Percentiles rank a stretch among this genome's conserved stretches.
Conservation (phyloP, 2,797 vertebrate species). For the Apogon talboti region DNA sequence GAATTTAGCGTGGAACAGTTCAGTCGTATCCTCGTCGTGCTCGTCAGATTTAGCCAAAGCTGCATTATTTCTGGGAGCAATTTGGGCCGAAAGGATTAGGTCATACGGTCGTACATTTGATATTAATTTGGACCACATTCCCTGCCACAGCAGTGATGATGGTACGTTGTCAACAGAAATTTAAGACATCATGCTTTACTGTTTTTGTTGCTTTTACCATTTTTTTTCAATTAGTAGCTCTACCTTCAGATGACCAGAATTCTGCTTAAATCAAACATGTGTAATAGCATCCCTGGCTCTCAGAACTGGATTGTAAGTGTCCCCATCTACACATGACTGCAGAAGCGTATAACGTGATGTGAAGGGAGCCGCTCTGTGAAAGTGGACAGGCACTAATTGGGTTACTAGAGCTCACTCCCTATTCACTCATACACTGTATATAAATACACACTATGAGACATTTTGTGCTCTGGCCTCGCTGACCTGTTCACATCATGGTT, state of each 20-base stretch:
- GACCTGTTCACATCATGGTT: conserved; percentile 78
- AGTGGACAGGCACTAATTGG: conserved; percentile 71
- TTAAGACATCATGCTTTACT: neutral
- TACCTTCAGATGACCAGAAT: neutral
- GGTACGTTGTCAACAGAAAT: conserved; percentile 20
- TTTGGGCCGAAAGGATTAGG: conserved; percentile 24
- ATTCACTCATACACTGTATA: conserved; percentile 60
- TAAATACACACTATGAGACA: conserved; percentile 74
- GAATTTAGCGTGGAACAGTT: conserved; percentile 25
- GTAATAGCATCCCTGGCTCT: conserved; percentile 7
- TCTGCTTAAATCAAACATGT: neutral
- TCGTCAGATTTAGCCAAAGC: conserved; percentile 22
- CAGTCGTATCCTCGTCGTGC: conserved; percentile 17
- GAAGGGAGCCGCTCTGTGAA: conserved; percentile 43
- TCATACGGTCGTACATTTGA: conserved; percentile 32
- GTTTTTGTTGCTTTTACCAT: neutral
- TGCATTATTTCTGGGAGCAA: conserved; percentile 16
- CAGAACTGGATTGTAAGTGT: too few relatives aligned
- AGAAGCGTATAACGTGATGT: conserved; percentile 36
- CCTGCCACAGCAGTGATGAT: conserved; percentile 1
- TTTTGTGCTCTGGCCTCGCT: conserved; percentile 73
- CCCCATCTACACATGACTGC: neutral
- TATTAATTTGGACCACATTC: conserved; percentile 35
- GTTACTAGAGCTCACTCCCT: conserved; percentile 75
- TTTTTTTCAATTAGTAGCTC: neutral